phyloP scores from a whole-genome alignment of 2,888 invertebrate genomes.

The Ectemnius cavifrons region DNA sequence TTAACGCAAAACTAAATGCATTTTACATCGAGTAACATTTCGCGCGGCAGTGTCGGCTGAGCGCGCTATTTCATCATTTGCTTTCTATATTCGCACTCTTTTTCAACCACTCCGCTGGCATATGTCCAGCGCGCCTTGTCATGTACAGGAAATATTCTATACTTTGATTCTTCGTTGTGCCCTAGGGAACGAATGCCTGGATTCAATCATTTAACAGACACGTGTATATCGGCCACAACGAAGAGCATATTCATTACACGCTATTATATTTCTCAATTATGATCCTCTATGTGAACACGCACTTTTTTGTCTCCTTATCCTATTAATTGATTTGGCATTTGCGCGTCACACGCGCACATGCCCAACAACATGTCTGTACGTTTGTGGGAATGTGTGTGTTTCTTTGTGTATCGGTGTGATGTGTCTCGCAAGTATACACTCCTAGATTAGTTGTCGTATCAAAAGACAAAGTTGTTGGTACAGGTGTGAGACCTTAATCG shows the following conservation, averaged over 20 bases:
- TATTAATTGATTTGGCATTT: conserved; percentile 61
- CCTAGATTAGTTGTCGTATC: conserved; percentile 52
- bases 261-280: conserved; percentile 57
- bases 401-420: conserved; percentile 23
- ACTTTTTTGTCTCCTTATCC: conserved; percentile 50
- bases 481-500: conserved; percentile 30
- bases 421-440: conserved; percentile 31
- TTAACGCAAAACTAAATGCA: conserved; percentile 47
- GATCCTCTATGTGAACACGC: conserved; percentile 70
- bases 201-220: conserved; percentile 21
- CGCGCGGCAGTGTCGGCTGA: conserved; percentile 15
- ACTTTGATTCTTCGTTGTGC: conserved; percentile 46
- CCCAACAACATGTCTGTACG: conserved; percentile 25
- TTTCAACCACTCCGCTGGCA: conserved; percentile 37
- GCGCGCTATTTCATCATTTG: conserved; percentile 27
- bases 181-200: conserved; percentile 36
- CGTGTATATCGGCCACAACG: conserved; percentile 49
- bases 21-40: conserved; percentile 43
- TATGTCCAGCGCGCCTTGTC: conserved; percentile 16
- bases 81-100: conserved; percentile 42
- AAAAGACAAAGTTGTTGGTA: conserved; percentile 60
- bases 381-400: no score
- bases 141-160: conserved; percentile 47
- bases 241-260: conserved; percentile 52
- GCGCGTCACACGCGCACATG: conserved; percentile 42